Conservation (phyloP, 1,140 invertebrate species). For the Trinorchestia longiramus region DNA sequence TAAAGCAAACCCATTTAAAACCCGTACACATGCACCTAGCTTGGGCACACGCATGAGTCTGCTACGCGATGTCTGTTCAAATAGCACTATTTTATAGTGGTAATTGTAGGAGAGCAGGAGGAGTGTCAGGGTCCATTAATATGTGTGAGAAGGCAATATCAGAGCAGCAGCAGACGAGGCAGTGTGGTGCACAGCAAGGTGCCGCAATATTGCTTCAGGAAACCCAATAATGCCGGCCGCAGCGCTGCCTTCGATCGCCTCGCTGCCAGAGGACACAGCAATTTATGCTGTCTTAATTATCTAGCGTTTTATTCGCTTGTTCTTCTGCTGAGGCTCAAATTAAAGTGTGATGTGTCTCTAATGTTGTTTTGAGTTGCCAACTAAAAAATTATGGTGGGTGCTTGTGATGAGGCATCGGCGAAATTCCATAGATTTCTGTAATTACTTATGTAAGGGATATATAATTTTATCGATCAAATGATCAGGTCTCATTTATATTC, state of each 20-base stretch:
- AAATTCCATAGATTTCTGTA: neutral
- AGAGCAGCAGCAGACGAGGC: neutral
- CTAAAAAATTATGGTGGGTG: neutral
- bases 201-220: constrained; percentile 31
- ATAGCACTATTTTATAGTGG: too few species aligned
- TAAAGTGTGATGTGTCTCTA: too few species aligned
- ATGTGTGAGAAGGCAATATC: constrained; percentile 3
- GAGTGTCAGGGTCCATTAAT: neutral
- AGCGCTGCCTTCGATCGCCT: neutral
- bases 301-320: neutral
- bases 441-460: neutral
- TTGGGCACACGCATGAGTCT: too few species aligned
- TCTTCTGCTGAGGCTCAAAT: too few species aligned
- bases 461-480: too few species aligned
- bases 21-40: too few species aligned
- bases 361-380: neutral
- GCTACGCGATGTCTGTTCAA: too few species aligned
- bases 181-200: neutral
- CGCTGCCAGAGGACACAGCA: neutral
- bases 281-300: neutral
- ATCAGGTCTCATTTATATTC: too few species aligned
- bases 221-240: neutral
- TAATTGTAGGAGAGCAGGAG: neutral
- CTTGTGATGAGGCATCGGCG: neutral
- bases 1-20: too few species aligned